Percentiles rank a stretch among this genome's conserved stretches.
Conservation (phyloP, 1,140 invertebrate species). For the Diachasmimorpha longicaudata region DNA sequence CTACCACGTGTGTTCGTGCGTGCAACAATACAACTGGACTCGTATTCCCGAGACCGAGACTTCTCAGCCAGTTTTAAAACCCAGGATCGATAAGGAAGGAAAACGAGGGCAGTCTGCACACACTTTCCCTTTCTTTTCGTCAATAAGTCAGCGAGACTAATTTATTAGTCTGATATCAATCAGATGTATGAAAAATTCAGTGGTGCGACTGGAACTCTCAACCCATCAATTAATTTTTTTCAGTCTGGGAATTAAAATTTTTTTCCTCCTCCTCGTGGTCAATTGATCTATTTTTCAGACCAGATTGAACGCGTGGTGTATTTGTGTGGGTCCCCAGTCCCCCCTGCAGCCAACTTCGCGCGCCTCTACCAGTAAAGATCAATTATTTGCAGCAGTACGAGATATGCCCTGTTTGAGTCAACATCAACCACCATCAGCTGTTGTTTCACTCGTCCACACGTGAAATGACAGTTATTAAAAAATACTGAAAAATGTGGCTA, state of each 20-base stretch:
- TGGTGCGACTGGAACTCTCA: not conserved
- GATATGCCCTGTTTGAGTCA: not conserved
- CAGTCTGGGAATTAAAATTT: no score
- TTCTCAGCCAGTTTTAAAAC: not conserved
- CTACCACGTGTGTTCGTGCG: not conserved
- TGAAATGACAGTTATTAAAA: conserved; percentile 50
- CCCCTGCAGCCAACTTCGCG: not conserved
- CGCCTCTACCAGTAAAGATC: not conserved
- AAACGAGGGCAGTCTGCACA: not conserved
- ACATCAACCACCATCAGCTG: conserved; percentile 51
- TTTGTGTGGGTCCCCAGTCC: not conserved
- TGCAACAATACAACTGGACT: not conserved
- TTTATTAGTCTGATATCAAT: no score
- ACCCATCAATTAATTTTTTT: not conserved
- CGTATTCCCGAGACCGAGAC: not conserved
- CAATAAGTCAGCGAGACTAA: not conserved
- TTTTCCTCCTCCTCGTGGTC: no score
- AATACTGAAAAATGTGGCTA: not conserved
- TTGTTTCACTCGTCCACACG: conserved; percentile 39
- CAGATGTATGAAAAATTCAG: not conserved
- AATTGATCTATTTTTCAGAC: not conserved
- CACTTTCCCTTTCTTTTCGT: not conserved
- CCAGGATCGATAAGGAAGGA: not conserved
- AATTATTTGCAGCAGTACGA: not conserved
- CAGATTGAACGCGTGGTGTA: not conserved